Evolutionary conservation across 2,888 invertebrate genomes (phyloP).

Genomic region (Nematopogon swammerdamellus): DNA sequence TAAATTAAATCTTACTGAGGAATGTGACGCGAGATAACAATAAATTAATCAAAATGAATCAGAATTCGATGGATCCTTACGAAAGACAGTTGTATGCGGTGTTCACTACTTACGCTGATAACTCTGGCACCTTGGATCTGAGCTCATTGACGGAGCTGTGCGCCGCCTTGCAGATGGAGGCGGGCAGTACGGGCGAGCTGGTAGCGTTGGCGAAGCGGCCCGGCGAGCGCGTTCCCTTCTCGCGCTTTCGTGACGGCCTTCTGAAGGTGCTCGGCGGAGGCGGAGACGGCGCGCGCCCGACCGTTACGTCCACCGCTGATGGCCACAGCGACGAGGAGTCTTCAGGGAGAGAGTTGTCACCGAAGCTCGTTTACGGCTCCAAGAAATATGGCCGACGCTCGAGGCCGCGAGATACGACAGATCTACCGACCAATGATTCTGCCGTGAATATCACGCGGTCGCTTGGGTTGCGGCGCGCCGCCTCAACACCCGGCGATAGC

Average conservation of each 20-base stretch:
- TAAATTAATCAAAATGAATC: neutral
- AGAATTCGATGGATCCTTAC: slow-evolving; percentile 62
- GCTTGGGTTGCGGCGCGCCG: neutral
- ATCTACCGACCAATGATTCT: neutral
- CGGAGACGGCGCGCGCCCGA: slow-evolving; percentile 18
- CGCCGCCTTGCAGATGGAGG: slow-evolving; percentile 74
- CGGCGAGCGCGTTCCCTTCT: slow-evolving; percentile 58
- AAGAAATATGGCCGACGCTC: slow-evolving; percentile 76
- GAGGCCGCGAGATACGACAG: slow-evolving; percentile 43
- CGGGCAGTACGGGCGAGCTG: slow-evolving; percentile 62
- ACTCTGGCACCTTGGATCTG: slow-evolving; percentile 64
- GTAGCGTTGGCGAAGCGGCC: slow-evolving; percentile 55
- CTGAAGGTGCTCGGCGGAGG: slow-evolving; percentile 64
- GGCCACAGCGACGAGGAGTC: slow-evolving; percentile 48
- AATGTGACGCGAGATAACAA: too few species aligned
- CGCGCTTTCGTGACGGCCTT: slow-evolving; percentile 73
- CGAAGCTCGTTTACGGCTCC: slow-evolving; percentile 68
- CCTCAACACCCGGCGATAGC: neutral
- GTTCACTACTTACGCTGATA: slow-evolving; percentile 76
- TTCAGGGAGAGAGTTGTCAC: slow-evolving; percentile 68
- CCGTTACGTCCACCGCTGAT: slow-evolving; percentile 15
- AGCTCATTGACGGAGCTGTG: slow-evolving; percentile 67
- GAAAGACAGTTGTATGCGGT: slow-evolving; percentile 79
- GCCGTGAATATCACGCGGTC: neutral
- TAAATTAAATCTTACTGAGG: too few species aligned